Conservation (phyloP, 2,888 invertebrate genomes). For the Brenthis ino region DNA sequence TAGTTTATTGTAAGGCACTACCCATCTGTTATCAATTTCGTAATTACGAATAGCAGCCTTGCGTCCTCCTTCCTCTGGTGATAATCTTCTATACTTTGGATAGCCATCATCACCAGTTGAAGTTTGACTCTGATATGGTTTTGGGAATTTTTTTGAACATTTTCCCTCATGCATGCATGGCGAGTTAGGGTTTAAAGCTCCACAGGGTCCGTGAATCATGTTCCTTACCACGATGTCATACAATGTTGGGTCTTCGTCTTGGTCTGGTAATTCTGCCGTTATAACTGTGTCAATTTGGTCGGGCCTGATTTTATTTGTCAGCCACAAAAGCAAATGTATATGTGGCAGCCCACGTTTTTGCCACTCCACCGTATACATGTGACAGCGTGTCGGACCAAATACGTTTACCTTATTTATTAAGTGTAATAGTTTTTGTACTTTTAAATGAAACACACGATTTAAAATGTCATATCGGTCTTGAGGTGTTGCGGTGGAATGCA, state of each 20-base stretch:
- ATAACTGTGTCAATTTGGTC: slow-evolving; percentile 44
- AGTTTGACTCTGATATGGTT: slow-evolving; percentile 42
- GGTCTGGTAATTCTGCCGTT: slow-evolving; percentile 44
- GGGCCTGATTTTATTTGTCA: slow-evolving; percentile 35
- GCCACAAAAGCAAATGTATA: slow-evolving; percentile 42
- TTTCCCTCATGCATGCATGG: slow-evolving; percentile 40
- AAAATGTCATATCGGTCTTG: slow-evolving; percentile 28
- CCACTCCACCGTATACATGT: slow-evolving; percentile 40
- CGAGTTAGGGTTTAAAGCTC: slow-evolving; percentile 38
- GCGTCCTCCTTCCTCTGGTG: slow-evolving; percentile 42
- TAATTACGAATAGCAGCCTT: slow-evolving; percentile 35
- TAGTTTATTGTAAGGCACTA: slow-evolving; percentile 36
- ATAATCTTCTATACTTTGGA: slow-evolving; percentile 44
- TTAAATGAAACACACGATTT: slow-evolving; percentile 24
- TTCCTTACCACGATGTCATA: slow-evolving; percentile 41
- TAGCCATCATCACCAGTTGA: slow-evolving; percentile 45
- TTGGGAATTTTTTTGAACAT: slow-evolving; percentile 40
- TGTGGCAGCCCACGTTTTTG: slow-evolving; percentile 44
- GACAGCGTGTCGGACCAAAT: slow-evolving; percentile 27
- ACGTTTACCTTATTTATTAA: slow-evolving; percentile 12
- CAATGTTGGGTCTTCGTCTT: slow-evolving; percentile 33
- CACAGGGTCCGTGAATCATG: slow-evolving; percentile 45
- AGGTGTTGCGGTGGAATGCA: slow-evolving; percentile 10
- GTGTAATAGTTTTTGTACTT: slow-evolving; percentile 12
- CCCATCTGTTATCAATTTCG: slow-evolving; percentile 34